Conservation (phyloP, 1,140 invertebrate genomes). For the silkworm (Bombyx mori) region DNA sequence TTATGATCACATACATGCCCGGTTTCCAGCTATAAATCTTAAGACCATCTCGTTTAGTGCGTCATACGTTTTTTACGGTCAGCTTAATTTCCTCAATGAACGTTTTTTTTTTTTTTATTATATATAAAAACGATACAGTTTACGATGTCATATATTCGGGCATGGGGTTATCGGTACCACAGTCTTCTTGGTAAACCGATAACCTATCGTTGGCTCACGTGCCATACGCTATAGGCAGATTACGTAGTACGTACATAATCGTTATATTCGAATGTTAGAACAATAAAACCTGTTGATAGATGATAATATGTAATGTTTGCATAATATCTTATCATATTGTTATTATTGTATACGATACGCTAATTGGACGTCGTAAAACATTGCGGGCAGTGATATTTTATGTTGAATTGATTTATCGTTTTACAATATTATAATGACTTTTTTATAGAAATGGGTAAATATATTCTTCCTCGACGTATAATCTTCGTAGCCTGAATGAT, state of each 20-base stretch:
- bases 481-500: too few species aligned
- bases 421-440: too few species aligned
- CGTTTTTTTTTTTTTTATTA: conserved; percentile 31
- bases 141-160: conserved; percentile 35
- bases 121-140: conserved; percentile 31
- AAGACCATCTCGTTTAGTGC: conserved; percentile 2
- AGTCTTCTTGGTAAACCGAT: conserved; percentile 25
- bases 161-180: conserved; percentile 22
- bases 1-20: conserved; percentile 15
- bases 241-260: neutral
- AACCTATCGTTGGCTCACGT: conserved; percentile 8
- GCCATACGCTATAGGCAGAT: neutral
- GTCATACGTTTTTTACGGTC: conserved; percentile 16
- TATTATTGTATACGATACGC: too few species aligned
- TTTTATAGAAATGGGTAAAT: too few species aligned
- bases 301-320: too few species aligned
- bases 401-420: too few species aligned
- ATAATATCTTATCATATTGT: too few species aligned
- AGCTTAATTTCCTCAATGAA: conserved; percentile 36
- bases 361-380: too few species aligned
- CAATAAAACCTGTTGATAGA: too few species aligned
- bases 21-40: conserved; percentile 5
- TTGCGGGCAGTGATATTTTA: too few species aligned
- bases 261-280: too few species aligned
- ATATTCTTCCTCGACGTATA: too few species aligned